Base-by-base conservation (phyloP, 1,140 invertebrate species). In the Goniozus legneri region DNA sequence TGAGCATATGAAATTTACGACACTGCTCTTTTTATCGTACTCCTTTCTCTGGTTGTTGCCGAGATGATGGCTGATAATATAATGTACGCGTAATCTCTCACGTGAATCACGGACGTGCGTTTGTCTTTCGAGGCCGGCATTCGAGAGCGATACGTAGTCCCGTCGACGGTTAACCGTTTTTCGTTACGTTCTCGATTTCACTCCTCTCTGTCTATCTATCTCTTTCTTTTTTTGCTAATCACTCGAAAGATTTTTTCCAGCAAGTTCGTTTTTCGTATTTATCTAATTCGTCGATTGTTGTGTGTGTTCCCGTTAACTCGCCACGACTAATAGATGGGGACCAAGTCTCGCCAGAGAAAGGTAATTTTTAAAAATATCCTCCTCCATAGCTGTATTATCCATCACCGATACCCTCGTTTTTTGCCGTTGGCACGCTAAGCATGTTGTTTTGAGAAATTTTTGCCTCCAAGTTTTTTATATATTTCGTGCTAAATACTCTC, bases 301-400 rank as follows among this genome's bases (percentile, higher is more conserved):
- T 60, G 47, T 64, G 50, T 66, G 60, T 65, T 67, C 53, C 58
- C 55, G 56, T 54, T 42, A 60, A 57, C 46, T 54, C 22, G 56
- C 46, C 50, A 44, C 54, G 54, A 39, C 65, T 48, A 54, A 58
- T 67, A 79, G 77, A 79, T 77, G 77, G 76, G 77, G 64, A 75
- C 75, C 47, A 79, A 79, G 69, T 74, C 74, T 55, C 75, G 77
- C 56, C 75, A 77, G 64, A 76, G 73, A 69, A 79, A 78, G 77
- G 77, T 79, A 73, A 77, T 64, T 69, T 35, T 44, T 36, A 22
- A 12, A 46, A 27, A 4, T 27, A 27, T 27, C 24, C 24, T 27
- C 24, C 24, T 10, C 24, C 24, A 27, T 27, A 6, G 24, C 4
- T 27, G 4, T 27, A 4, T 10, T 27, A 10, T 27, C 24, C 10